Base-by-base conservation (phyloP, 2,113 vertebrate species). In the Heterochromis multidens region DNA sequence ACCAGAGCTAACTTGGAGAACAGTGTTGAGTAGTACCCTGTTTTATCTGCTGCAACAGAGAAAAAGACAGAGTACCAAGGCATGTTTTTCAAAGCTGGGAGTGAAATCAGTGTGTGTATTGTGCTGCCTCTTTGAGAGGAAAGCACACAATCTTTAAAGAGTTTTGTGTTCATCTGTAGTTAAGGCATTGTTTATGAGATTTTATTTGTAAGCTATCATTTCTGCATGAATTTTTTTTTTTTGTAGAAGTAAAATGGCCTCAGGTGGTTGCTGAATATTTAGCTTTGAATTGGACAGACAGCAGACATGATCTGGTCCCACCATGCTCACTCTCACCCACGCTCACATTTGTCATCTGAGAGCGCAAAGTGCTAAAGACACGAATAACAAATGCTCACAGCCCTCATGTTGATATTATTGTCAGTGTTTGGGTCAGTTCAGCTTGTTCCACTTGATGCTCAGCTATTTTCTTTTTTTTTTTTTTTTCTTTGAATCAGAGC, bases 301-400 rank as follows among this genome's bases (percentile, higher is more conserved):
- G 77, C 57, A 85, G 76, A 83, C 77, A 29, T 70, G 84, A 27
- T 89, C 63, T 72, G 67, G 83, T 92, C 35, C 82, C 78, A 60
- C 62, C 76, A 77, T 58, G 54, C 79, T 89, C 89, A 58, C 84
- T 59, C 84, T 82, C 87, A 85, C 82, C 89, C 90, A 93, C 83
- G 35, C 89, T 89, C 87, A 80, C 89, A 82, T 92, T 90, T 62
- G 33, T 77, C 79, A 76, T 70, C 72, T 60, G 37, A 81, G 77
- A 90, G 85, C 23, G 62, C 85, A 88, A 83, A 80, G 80, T 80
- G 82, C 29, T 81, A 54, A 89, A 88, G 13, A 52, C 60, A 49
- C 29, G 35, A 72, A 84, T 72, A 70, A 81, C 25, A 89, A 85
- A 88, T 19, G 49, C 81, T 83, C 84, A n/a, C 46, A 89, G 81